Evolutionary conservation across 2,797 vertebrate species (phyloP), one percentile per base, ranked within the genome.

Genomic region (Semotilus atromaculatus): DNA sequence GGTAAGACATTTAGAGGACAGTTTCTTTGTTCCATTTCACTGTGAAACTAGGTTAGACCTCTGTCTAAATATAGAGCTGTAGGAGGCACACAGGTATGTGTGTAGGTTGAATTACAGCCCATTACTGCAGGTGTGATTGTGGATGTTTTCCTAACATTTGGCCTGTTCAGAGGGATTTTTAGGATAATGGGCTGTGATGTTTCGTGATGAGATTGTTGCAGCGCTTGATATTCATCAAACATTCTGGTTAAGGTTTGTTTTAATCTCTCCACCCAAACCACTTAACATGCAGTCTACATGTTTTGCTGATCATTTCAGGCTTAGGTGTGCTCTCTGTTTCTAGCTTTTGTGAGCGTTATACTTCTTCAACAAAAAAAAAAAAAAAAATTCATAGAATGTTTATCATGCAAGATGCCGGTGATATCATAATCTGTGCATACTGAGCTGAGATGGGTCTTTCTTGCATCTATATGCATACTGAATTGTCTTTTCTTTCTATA

Each of bases 1-100:
- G 97, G 97, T 98, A 93, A 96, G 93, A 70, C 34, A 29, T 62
- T 6, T 26, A 45, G 64, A 43, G 43, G 48, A 66, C 51, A 82
- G 64, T 64, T 83, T 76, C 79, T 83, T 6, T 19, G 75, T 74
- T 83, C 70, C 82, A 26, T 76, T 77, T 51, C 67, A 53, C 60
- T 78, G 16, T 53, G 14, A 73, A 87, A 67, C 73, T 58, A 36
- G 72, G 84, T 80, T 83, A 78, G 75, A 68, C 67, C 43, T 78
- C 36, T 48, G 80, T 43, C 75, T 88, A 83, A 82, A 80, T 85
- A 83, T 88, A 87, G 83, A 26, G 80, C 19, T 70, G 71, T 40
- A 53, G 58, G 75, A 77, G 67, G 67, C 67, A 19, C 64, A 18
- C 77, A 81, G 72, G 85, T 88, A 60, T 82, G 53, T 76, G 58